Evolutionary conservation across 2,797 vertebrate genomes (phyloP), one percentile per base, ranked within the genome.

Genomic region (Phataginus tricuspis): DNA sequence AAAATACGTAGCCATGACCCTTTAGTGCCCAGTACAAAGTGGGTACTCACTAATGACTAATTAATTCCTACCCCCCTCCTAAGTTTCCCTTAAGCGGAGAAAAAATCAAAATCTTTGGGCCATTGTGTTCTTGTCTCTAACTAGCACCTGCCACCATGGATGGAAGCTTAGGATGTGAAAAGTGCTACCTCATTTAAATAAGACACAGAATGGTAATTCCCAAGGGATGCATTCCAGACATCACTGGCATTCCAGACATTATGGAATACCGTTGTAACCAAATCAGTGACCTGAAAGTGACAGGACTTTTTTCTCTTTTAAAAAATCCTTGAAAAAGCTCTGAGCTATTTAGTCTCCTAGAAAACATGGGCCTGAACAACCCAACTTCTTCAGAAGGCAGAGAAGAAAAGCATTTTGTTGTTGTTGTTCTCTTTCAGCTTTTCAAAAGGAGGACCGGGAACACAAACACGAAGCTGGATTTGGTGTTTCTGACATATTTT

Each of bases 141-240:
- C 29, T 59, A 45, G 18, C 53, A 85, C 39, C 51, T 79, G 71
- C n/a, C 53, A 63, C n/a, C 23, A 45, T 72, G 86, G 75, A 85
- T 83, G 78, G 23, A 51, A 39, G 59, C 37, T 93, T 59, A 68
- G 34, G 42, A 31, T 31, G 79, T 23, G 49, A 90, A 94, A 96
- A 94, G 72, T 79, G 90, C 61, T 79, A 96, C 91, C 66, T 96
- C 51, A 75, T 94, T 96, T 66, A 72, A 80, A 42, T 27, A 77
- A 59, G 25, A 80, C 34, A 74, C 7, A 57, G 63, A 87, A 87
- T 34, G 29, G 45, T 82, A 92, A 95, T 84, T 68, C 95, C 5
- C 29, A 4, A 95, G n/a, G 29, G 94, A 89, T 9, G 23, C 66
- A 34, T 87, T 63, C 90, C 23, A 91, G 84, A 53, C 27, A 49